These are phyloP conservation scores for Anagyrus pseudococci DNA, from an alignment of 2,888 invertebrate species.

Conservation along the genomic window DNA sequence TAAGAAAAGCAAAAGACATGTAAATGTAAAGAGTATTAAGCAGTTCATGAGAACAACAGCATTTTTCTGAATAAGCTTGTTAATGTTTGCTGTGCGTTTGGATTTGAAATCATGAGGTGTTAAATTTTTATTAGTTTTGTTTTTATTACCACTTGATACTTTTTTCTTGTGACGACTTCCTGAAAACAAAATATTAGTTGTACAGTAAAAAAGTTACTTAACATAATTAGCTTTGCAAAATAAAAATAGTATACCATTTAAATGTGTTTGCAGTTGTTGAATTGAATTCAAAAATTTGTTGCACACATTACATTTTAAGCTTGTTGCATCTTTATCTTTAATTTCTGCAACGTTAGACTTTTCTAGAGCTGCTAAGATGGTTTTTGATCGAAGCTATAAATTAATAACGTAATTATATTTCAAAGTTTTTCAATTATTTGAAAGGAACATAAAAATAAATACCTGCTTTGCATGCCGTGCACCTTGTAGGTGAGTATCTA, in stretches of 20 bases:
- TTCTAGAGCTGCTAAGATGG: conserved; percentile 57
- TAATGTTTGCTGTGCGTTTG: conserved; percentile 54
- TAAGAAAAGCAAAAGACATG: conserved; percentile 53
- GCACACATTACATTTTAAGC: conserved; percentile 62
- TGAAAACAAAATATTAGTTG: conserved; percentile 41
- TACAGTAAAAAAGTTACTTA: background rate
- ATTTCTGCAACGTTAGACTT: conserved; percentile 57
- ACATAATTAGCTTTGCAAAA: background rate
- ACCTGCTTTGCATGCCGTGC: conserved; percentile 59
- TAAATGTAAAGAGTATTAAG: conserved; percentile 53
- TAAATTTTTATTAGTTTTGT: conserved; percentile 45
- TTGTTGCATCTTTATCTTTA: conserved; percentile 57
- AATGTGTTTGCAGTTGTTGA: conserved; percentile 62
- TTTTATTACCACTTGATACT: conserved; percentile 58
- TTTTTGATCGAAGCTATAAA: conserved; percentile 55
- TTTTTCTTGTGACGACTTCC: conserved; percentile 60
- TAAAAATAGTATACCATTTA: conserved; percentile 51
- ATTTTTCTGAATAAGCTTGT: conserved; percentile 53
- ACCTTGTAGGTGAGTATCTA: conserved; percentile 62
- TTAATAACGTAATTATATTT: background rate
- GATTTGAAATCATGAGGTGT: conserved; percentile 51
- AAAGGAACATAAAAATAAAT: conserved; percentile 11
- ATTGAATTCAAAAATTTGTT: conserved; percentile 63
- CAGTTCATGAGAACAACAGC: conserved; percentile 53
- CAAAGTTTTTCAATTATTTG: conserved; percentile 7